These are phyloP conservation scores for Acanthaster planci DNA, from an alignment of 35 echinoderm and acorn worm species.

Conservation along the genomic window DNA sequence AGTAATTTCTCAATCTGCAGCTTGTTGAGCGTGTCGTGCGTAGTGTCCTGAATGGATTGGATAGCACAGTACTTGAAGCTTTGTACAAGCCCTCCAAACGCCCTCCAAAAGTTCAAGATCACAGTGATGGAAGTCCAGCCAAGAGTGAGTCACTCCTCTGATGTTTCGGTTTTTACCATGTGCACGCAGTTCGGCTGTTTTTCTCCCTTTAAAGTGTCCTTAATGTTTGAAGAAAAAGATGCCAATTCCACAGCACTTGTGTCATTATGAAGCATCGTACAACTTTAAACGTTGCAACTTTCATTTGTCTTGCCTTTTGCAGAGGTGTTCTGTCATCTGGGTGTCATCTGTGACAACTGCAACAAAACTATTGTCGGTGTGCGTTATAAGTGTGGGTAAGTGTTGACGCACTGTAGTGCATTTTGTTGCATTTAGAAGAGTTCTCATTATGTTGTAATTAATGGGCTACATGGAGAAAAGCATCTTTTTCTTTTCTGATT, in stretches of 20 bases:
- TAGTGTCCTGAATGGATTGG: constrained; percentile 77
- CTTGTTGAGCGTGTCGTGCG: constrained; percentile 77
- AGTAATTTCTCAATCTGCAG: no score
- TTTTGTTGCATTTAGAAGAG: neutral
- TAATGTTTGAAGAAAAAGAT: no score
- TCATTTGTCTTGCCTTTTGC: constrained; percentile 4
- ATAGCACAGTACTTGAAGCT: constrained; percentile 42
- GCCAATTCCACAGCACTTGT: no score
- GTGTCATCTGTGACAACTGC: constrained; percentile 75
- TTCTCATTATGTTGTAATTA: neutral
- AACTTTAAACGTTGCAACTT: neutral
- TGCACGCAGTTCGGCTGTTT: no score
- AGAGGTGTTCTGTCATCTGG: constrained; percentile 46
- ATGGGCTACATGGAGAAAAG: neutral
- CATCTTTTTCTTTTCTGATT: neutral
- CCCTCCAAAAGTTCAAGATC: neutral
- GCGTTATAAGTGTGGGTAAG: constrained; percentile 96
- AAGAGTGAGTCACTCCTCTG: neutral
- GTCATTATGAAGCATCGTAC: no score
- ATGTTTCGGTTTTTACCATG: neutral
- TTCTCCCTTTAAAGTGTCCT: no score
- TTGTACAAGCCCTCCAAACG: neutral
- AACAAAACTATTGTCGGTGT: constrained; percentile 59
- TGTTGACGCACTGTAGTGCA: neutral
- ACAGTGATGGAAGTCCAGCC: neutral